Evolutionary conservation across 2,113 vertebrate genomes (phyloP).

Genomic region (Dromas ardeola): DNA sequence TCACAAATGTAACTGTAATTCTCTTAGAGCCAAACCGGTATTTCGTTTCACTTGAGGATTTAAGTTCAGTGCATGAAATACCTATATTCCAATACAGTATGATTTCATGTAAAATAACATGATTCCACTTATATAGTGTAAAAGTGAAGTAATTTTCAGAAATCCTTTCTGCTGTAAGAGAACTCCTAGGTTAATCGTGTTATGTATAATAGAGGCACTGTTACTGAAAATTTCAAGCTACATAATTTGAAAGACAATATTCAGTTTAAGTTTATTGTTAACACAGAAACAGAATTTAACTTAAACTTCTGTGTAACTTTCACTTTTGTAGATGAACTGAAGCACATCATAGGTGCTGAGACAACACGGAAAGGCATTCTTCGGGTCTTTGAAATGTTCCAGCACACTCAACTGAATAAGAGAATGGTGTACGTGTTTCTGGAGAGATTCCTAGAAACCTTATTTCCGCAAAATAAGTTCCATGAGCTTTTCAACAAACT

Average conservation of each 20-base stretch:
- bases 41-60: not conserved
- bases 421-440: conserved; percentile 95
- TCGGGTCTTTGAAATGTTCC: conserved; percentile 98
- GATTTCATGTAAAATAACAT: not conserved
- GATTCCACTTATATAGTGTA: not conserved
- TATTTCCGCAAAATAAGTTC: conserved; percentile 97
- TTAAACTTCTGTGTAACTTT: not conserved
- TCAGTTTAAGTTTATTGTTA: not conserved
- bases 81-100: not conserved
- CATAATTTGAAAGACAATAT: not conserved
- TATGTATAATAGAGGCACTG: not conserved
- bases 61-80: not conserved
- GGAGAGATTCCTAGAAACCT: conserved; percentile 96
- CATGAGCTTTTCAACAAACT: conserved; percentile 97
- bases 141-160: not conserved
- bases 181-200: not conserved
- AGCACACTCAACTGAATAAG: conserved; percentile 94
- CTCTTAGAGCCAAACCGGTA: not conserved
- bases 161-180: not conserved
- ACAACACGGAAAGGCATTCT: conserved; percentile 97
- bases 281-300: not conserved
- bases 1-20: not conserved
- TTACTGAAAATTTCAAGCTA: not conserved
- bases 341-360: conserved; percentile 86
- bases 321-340: conserved; percentile 80